Percentiles rank a stretch among this genome's conserved stretches.
phyloP scores from a whole-genome alignment of 2,888 invertebrate genomes.

The Periphyllus acericola region DNA sequence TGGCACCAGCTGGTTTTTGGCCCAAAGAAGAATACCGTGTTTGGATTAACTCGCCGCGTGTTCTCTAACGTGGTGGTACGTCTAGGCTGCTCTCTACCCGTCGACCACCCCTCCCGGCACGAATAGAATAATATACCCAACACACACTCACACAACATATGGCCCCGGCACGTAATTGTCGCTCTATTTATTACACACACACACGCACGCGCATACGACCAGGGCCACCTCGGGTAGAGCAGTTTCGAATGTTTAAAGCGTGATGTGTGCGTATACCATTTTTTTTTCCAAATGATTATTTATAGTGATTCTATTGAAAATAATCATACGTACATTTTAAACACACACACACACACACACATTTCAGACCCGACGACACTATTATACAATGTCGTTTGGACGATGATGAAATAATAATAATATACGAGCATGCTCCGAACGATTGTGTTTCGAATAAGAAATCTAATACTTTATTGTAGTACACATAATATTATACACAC shows the following conservation, averaged over 20 bases:
- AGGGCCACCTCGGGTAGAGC: not conserved
- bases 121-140: conserved; percentile 1
- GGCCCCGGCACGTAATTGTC: conserved; percentile 53
- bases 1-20: conserved; percentile 60
- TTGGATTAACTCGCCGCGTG: conserved; percentile 58
- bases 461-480: conserved; percentile 37
- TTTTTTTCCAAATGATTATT: not conserved
- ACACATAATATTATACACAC: not conserved
- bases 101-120: conserved; percentile 10
- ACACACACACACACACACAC: not conserved
- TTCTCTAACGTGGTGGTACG: conserved; percentile 6
- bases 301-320: not conserved
- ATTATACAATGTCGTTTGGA: conserved; percentile 4
- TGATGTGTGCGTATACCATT: not conserved
- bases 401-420: conserved; percentile 14
- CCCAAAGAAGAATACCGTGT: conserved; percentile 47
- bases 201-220: not conserved
- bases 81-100: not conserved
- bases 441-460: conserved; percentile 26
- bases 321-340: not conserved
- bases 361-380: not conserved
- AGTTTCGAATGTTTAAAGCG: not conserved
- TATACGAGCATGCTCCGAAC: not conserved
- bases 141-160: conserved; percentile 28
- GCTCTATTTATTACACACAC: conserved; percentile 41